phyloP scores from a whole-genome alignment of 2,113 vertebrate species.

The Petromus typicus region DNA sequence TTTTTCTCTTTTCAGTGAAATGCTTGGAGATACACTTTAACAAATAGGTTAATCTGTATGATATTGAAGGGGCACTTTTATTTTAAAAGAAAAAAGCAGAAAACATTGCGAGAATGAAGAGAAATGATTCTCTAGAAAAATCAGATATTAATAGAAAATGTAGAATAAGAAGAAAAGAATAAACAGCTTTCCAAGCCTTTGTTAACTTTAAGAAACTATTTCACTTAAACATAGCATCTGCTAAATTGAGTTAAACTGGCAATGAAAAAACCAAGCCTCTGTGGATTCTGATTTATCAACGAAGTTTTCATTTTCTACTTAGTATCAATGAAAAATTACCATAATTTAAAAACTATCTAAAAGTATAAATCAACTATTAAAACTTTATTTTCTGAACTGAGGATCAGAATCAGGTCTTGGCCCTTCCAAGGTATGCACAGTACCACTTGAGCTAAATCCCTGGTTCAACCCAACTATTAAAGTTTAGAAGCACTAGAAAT shows the following conservation, averaged over 20 bases:
- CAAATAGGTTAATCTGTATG: neutral
- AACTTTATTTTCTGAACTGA: neutral
- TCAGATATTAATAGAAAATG: neutral
- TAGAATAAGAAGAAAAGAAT: neutral
- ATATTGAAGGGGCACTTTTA: neutral
- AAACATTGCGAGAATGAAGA: neutral
- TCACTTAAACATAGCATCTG: conserved; percentile 1
- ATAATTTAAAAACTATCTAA: neutral
- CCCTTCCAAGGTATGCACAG: no score
- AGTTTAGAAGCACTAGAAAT: neutral
- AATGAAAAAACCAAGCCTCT: neutral
- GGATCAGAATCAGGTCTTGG: no score
- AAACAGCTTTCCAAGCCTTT: neutral
- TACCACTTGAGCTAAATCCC: no score
- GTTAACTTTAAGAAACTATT: neutral
- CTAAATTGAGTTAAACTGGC: neutral
- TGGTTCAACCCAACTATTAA: neutral
- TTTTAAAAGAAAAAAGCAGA: neutral
- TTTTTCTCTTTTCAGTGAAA: neutral
- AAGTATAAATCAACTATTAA: neutral
- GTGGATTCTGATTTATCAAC: neutral
- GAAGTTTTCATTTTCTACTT: no score
- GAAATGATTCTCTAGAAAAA: neutral
- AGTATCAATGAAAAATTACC: neutral
- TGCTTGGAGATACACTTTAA: neutral